Evolutionary conservation across 2,888 invertebrate species (phyloP).

Genomic region (Synanthedon andrenaeformis): DNA sequence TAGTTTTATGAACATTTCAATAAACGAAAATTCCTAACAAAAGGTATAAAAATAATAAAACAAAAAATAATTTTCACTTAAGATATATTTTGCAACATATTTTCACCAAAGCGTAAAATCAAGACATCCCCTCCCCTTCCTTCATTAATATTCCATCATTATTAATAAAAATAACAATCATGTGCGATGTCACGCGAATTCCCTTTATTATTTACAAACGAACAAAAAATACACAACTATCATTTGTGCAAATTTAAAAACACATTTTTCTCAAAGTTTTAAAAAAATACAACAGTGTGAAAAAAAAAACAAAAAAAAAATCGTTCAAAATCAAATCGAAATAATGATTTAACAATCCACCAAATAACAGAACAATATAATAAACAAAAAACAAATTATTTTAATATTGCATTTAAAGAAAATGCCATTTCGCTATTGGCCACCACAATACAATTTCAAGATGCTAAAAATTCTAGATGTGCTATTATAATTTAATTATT

Average conservation of each 20-base stretch:
- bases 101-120: constrained; percentile 52
- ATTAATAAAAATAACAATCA: not conserved
- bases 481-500: too few relatives aligned
- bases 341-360: not conserved
- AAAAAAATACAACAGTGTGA: too few relatives aligned
- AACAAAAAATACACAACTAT: constrained; percentile 12
- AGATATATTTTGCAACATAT: constrained; percentile 53
- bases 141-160: constrained; percentile 12
- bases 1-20: too few relatives aligned
- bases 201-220: constrained; percentile 1
- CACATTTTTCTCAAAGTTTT: too few relatives aligned
- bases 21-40: not conserved
- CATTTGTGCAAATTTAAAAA: too few relatives aligned
- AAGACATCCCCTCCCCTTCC: constrained; percentile 27
- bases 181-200: too few relatives aligned
- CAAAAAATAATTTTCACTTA: constrained; percentile 29
- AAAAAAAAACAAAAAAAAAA: not conserved
- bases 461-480: too few relatives aligned
- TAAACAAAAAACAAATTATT: too few relatives aligned
- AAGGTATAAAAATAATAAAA: not conserved
- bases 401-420: too few relatives aligned
- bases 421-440: too few relatives aligned
- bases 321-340: constrained; percentile 4
- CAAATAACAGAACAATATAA: too few relatives aligned
- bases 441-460: too few relatives aligned